Evolutionary conservation across 2,888 invertebrate genomes (phyloP), one percentile per base, ranked within the genome.

Genomic region (Apocheima hispidaria): DNA sequence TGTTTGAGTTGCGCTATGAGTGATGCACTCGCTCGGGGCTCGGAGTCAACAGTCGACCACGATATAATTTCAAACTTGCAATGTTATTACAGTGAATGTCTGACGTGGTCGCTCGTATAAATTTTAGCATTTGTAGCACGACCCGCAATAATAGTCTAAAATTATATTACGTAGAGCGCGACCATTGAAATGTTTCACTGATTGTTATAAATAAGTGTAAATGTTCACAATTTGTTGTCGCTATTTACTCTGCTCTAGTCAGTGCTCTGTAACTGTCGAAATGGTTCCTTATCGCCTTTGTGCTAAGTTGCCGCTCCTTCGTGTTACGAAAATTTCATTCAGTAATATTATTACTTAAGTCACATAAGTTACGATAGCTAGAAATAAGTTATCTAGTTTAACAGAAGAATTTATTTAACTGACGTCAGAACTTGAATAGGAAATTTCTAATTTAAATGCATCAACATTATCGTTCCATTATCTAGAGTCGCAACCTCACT

Each of bases 1-100:
- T 83, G 83, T 84, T 86, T 84, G 81, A 81, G 79, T 82, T 81
- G 66, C 73, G 71, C 70, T 73, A 76, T 80, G 82, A 82, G 77
- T 77, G 81, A 83, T 82, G 82, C 81, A 74, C 79, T 74, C 18
- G 77, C 80, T 74, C 35, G 63, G 54, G 74, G 82, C 56, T 14
- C 40, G 73, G 65, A 81, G 81, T 81, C 79, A 77, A 63, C 63
- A 59, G 41, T 62, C 56, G 35, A 48, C 55, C 14, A 59, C 75
- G 70, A 78, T 79, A 79, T 81, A 79, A 83, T 83, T 84, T 80
- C 76, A 73, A 83, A 80, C 73, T 82, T 71, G 79, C 77, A 72
- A 75, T 75, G 72, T 78, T 77, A 77, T 82, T 75, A 77, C 72
- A 73, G 64, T 41, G 70, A 73, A 73, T 74, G 71, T 71, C 75